Base-by-base conservation (phyloP, 1,140 invertebrate genomes). In the Caenorhabditis inopinata region DNA sequence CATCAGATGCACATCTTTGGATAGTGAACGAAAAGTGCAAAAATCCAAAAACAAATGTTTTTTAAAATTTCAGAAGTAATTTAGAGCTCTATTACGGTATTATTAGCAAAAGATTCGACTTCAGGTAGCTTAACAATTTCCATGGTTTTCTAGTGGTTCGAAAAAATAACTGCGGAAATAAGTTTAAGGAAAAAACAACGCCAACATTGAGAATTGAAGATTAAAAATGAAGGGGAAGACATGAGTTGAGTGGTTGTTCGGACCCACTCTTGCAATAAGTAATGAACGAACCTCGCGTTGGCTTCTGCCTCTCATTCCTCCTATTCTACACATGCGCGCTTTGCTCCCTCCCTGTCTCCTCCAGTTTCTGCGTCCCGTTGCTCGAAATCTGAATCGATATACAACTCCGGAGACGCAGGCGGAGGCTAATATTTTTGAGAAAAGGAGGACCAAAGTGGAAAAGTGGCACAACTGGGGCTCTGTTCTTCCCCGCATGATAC, bases 321-420 rank as follows among this genome's bases (percentile, higher is more conserved):
- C n/a, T 21, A 29, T 68, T 68, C 58, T 68, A 5, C 18, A 68
- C 58, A 68, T 18, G 32, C 58, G 11, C 58, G 16, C 16, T 32
- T 68, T 68, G 27, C 32, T 68, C 58, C 38, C n/a, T 62, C 35
- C 53, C 27, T 25, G 9, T 42, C 38, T 42, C 14, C 27, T 62
- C 35, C 53, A 62, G 27, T 62, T 62, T 68, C 58, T 58, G 7
- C 21, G n/a, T 48, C 47, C 12, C 51, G 27, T 29, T 58, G 51
- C 58, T 68, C 58, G 25, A 68, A 68, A 68, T 68, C 58, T 68
- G 58, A 68, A 68, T 68, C 58, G 58, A 68, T 68, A 68, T 29
- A 42, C 32, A 18, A 18, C n/a, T 29, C 35, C 32, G 32, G 58
- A 68, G 58, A 68, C 58, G 58, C 58, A 68, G 58, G 38, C 27